These are phyloP conservation scores for Hippocampus zosterae DNA, from an alignment of 2,113 vertebrate species.

Conservation along the genomic window DNA sequence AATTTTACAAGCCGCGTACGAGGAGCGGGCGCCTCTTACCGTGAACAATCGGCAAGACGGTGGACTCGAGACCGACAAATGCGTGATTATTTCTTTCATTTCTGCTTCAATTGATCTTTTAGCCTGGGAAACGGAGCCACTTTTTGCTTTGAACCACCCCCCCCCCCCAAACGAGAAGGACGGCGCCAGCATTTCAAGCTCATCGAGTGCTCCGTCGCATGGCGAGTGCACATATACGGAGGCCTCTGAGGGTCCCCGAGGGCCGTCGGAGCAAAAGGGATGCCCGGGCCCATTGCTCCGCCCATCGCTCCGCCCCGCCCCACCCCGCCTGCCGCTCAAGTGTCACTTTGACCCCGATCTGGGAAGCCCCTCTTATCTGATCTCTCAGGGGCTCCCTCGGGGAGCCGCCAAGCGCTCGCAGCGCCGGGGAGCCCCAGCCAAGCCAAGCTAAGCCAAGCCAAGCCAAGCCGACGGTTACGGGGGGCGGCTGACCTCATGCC, in stretches of 20 bases:
- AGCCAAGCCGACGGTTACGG: constrained; percentile 17
- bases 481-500: not conserved
- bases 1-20: constrained; percentile 11
- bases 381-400: constrained; percentile 63
- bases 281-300: constrained; percentile 14
- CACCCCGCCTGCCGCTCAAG: constrained; percentile 65
- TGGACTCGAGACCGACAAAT: constrained; percentile 14
- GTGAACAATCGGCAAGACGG: constrained; percentile 23
- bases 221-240: constrained; percentile 39
- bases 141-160: not conserved
- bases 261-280: constrained; percentile 32
- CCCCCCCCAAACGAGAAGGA: not conserved
- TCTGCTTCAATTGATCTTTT: constrained; percentile 8
- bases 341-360: constrained; percentile 69
- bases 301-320: constrained; percentile 48
- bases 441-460: constrained; percentile 63
- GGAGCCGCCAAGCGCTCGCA: constrained; percentile 31
- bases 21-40: constrained; percentile 6
- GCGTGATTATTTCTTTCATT: not conserved
- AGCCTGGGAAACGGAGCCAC: not conserved
- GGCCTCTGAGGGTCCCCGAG: constrained; percentile 30
- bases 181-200: constrained; percentile 9
- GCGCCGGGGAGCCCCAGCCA: constrained; percentile 61
- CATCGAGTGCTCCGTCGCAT: constrained; percentile 34
- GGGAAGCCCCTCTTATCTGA: constrained; percentile 73